Evolutionary conservation across 2,888 invertebrate genomes (phyloP).

Genomic region (Stenodema calcarata): DNA sequence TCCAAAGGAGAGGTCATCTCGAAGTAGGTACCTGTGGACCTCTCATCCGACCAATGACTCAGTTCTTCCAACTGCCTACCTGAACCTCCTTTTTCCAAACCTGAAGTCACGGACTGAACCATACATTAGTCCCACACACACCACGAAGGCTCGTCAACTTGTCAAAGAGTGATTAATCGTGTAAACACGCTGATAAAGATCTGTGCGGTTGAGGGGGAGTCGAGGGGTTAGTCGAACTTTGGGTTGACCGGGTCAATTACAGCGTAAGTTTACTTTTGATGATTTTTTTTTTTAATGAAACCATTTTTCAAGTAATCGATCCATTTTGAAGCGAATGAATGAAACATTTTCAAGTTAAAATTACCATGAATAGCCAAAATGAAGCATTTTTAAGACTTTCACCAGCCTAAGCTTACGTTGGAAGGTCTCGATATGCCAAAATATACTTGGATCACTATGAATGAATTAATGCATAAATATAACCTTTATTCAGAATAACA

Average conservation of each 20-base stretch:
- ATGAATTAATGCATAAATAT: too few relatives aligned
- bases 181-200: constrained; percentile 4
- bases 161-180: constrained; percentile 21
- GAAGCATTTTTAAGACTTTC: too few relatives aligned
- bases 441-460: too few relatives aligned
- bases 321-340: too few relatives aligned
- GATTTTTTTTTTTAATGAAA: too few relatives aligned
- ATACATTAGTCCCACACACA: neutral
- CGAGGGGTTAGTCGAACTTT: neutral
- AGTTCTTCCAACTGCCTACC: neutral
- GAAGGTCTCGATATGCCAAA: too few relatives aligned
- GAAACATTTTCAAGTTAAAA: too few relatives aligned
- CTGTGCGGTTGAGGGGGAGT: neutral
- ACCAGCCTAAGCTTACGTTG: too few relatives aligned
- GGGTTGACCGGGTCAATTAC: neutral
- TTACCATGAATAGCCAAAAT: too few relatives aligned
- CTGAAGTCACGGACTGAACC: constrained; percentile 1
- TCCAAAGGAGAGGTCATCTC: neutral
- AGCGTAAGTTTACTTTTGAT: neutral
- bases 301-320: too few relatives aligned
- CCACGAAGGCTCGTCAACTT: neutral
- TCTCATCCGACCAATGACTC: neutral
- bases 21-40: neutral
- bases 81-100: neutral
- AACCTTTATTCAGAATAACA: too few relatives aligned